phyloP scores from a whole-genome alignment of 2,888 invertebrate species.

The Salticus scenicus region DNA sequence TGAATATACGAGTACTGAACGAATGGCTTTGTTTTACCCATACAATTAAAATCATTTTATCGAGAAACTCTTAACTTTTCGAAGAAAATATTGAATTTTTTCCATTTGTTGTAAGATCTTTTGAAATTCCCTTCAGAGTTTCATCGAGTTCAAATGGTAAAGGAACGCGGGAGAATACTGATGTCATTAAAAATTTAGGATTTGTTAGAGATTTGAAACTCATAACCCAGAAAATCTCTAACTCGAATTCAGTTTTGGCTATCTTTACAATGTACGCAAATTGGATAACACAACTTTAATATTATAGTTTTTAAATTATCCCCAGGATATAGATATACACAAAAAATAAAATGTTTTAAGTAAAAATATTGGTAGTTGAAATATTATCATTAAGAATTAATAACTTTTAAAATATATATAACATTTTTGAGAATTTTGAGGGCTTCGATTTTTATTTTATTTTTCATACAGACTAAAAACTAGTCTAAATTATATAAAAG shows the following conservation, averaged over 20 bases:
- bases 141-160: not conserved
- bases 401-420: no score
- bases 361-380: no score
- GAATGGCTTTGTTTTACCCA: not conserved
- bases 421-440: no score
- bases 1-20: no score
- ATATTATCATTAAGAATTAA: no score
- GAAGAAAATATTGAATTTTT: not conserved
- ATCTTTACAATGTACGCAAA: not conserved
- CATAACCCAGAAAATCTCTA: slow-evolving; percentile 1
- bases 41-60: slow-evolving; percentile 1
- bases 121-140: not conserved
- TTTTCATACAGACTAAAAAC: no score
- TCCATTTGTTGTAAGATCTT: not conserved
- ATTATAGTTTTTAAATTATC: no score
- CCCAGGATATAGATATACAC: no score
- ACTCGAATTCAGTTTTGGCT: not conserved
- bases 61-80: not conserved
- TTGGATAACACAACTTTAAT: no score
- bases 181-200: not conserved
- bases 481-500: no score
- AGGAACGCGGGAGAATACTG: not conserved
- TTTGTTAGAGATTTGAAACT: not conserved
- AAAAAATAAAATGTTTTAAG: no score
- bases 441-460: no score